These are phyloP conservation scores for Drosophila glabriapex DNA, from an alignment of 2,888 invertebrate species.

Conservation along the genomic window DNA sequence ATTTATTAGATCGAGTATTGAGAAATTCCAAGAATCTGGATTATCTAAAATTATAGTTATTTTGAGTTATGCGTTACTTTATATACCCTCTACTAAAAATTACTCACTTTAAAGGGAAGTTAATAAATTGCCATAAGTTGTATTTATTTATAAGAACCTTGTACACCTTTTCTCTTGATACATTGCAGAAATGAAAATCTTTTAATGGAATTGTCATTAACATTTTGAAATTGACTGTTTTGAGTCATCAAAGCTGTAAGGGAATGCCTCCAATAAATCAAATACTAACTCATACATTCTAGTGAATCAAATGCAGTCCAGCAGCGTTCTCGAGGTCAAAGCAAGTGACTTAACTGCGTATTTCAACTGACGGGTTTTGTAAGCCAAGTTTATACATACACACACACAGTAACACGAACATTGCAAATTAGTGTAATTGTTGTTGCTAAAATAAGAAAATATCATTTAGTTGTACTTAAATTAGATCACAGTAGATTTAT, in stretches of 20 bases:
- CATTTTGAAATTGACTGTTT: neutral
- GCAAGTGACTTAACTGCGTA: slow-evolving; percentile 37
- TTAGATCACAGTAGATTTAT: slow-evolving; percentile 65
- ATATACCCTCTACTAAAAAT: slow-evolving; percentile 7
- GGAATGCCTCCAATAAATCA: slow-evolving; percentile 1
- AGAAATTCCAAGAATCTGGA: slow-evolving; percentile 68
- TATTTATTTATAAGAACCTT: neutral
- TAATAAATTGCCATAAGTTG: neutral
- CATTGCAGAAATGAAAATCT: neutral
- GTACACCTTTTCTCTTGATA: neutral
- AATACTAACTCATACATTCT: slow-evolving; percentile 28
- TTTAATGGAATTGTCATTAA: neutral
- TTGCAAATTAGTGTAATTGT: slow-evolving; percentile 50
- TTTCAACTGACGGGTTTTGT: slow-evolving; percentile 35
- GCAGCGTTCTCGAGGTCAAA: slow-evolving; percentile 4
- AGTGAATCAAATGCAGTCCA: slow-evolving; percentile 3
- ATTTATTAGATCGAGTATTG: slow-evolving; percentile 59
- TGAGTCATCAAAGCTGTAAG: slow-evolving; percentile 2
- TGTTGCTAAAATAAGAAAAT: slow-evolving; percentile 14
- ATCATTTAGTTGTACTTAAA: slow-evolving; percentile 60
- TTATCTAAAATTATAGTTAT: slow-evolving; percentile 20
- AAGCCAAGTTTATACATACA: slow-evolving; percentile 14
- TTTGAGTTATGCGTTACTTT: neutral
- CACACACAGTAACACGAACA: slow-evolving; percentile 43
- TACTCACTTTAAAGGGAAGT: neutral